Evolutionary conservation across 2,888 invertebrate genomes (phyloP), one percentile per base, ranked within the genome.

Genomic region (Tenthredo mesomela): DNA sequence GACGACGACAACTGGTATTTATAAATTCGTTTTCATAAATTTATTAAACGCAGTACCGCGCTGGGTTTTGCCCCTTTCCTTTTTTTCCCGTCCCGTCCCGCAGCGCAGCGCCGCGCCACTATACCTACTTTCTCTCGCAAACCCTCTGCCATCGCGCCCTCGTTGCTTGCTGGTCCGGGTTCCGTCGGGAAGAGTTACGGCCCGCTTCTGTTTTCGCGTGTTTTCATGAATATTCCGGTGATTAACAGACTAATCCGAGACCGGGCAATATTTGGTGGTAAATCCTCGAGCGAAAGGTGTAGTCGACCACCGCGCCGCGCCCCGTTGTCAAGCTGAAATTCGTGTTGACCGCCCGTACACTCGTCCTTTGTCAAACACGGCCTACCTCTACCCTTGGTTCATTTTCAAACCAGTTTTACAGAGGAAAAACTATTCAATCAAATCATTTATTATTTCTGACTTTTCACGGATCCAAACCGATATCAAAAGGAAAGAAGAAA

Each of bases 201-300:
- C 82, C 67, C 67, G 67, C 67, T 82, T 82, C 82, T 82, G 82
- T 82, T 82, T 82, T 82, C 82, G 67, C 82, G 82, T 82, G 70
- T 82, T 82, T 82, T 82, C 82, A 82, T 82, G 82, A 82, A 82
- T 82, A 82, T 82, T 82, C 82, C 67, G 67, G 82, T 82, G 82
- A 82, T 82, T 82, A 82, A 82, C 82, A 82, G 82, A 82, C 82
- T 82, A 82, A 82, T 82, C 82, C 82, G 82, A 82, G 82, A 82
- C 82, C 82, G 82, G 82, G 82, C 65, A 82, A 82, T 82, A 82
- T 82, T 82, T 70, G 82, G 82, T 54, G 82, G 82, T 82, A 82
- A 67, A 82, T 82, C 70, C 70, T 50, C 82, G 29, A 58, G 70
- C 67, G 29, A 67, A 82, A 82, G 67, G 82, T 82, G 67, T 82